A percentile compares a stretch with the other conserved stretches of the same genome.
Evolutionary conservation across 2,797 vertebrate genomes (phyloP).

Genomic region (Varecia variegata): DNA sequence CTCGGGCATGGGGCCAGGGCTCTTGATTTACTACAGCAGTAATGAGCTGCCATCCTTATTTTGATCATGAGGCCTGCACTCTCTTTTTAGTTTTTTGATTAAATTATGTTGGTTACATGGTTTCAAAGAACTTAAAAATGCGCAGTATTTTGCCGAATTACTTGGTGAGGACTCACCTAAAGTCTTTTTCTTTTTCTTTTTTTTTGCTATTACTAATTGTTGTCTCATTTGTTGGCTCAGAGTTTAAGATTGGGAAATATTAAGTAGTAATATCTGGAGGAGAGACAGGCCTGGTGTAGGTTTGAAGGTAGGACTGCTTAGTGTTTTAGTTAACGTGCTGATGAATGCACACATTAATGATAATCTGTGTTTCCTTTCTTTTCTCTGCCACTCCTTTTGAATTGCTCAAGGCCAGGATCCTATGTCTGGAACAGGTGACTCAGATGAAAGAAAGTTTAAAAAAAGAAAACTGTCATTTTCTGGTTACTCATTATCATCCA

Average conservation of each 20-base stretch:
- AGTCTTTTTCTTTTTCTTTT: neutral
- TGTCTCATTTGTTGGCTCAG: constrained; percentile 21
- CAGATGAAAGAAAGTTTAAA: constrained; percentile 58
- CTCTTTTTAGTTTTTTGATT: neutral
- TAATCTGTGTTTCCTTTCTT: neutral
- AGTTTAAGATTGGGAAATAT: constrained; percentile 17
- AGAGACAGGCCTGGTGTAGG: neutral
- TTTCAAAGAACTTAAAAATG: neutral
- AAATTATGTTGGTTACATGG: neutral
- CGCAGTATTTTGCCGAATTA: neutral
- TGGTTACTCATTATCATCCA: constrained; percentile 27
- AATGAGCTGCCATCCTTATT: neutral
- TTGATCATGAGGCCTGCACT: neutral
- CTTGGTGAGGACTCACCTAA: constrained; percentile 28
- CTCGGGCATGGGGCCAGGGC: neutral
- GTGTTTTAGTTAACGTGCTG: neutral
- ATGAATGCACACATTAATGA: neutral
- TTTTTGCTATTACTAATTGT: constrained; percentile 36
- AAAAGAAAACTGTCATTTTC: constrained; percentile 64
- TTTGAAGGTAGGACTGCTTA: constrained; percentile 53
- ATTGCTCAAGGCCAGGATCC: constrained; percentile 1
- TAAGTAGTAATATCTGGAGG: constrained; percentile 2
- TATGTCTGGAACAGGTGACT: constrained; percentile 68
- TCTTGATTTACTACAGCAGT: neutral
- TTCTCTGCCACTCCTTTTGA: constrained; percentile 47